Percentiles rank a stretch among this genome's conserved stretches.
Evolutionary conservation across 2,797 vertebrate species (phyloP).

Genomic region (Scomberomorus guttatus): DNA sequence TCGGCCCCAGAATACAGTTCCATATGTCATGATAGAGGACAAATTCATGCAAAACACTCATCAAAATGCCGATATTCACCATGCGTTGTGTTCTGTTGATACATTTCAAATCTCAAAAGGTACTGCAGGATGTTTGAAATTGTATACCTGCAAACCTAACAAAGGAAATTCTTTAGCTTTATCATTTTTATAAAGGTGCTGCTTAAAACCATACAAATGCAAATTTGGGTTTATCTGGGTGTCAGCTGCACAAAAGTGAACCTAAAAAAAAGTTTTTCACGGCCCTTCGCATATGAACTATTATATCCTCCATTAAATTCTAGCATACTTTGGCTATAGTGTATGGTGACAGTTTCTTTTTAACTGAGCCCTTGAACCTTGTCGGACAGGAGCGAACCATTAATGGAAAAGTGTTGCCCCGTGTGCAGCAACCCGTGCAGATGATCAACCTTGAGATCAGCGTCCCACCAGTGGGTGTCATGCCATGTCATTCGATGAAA

Average conservation of each 20-base stretch:
- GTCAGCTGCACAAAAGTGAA: background rate
- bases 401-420: constrained; percentile 44
- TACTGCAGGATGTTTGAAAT: constrained; percentile 16
- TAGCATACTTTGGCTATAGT: background rate
- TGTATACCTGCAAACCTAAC: background rate
- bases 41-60: constrained; percentile 40
- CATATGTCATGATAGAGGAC: constrained; percentile 29
- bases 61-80: constrained; percentile 27
- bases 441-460: constrained; percentile 32
- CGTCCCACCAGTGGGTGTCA: background rate
- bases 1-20: background rate
- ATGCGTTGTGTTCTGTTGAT: constrained; percentile 11
- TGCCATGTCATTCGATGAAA: background rate
- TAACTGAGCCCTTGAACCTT: constrained; percentile 42
- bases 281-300: background rate
- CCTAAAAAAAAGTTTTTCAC: constrained; percentile 2
- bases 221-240: background rate
- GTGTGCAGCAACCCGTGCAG: constrained; percentile 16
- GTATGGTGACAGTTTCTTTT: constrained; percentile 25
- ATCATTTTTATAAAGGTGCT: background rate
- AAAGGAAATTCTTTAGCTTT: constrained; percentile 11
- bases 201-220: background rate
- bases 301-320: background rate
- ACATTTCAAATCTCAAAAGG: constrained; percentile 14
- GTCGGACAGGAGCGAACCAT: constrained; percentile 25